Base-by-base conservation (phyloP, 2,113 vertebrate genomes). In the Rhagologus leucostigma region DNA sequence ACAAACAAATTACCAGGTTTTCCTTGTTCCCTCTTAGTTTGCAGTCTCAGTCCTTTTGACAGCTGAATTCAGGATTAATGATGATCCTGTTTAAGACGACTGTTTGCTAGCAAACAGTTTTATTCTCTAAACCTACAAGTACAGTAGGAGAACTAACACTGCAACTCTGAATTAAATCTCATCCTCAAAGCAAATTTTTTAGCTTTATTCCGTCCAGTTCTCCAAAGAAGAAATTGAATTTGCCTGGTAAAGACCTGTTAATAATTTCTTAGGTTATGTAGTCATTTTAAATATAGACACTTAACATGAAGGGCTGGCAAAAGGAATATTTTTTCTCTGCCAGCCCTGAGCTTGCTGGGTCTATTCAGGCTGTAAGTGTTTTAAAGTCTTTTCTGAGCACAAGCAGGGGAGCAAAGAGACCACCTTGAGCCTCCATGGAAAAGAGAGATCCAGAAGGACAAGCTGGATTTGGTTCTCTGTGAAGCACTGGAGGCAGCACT, bases 1-100 rank as follows among this genome's bases (percentile, higher is more conserved):
- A 91, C 74, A 74, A 95, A 96, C 64, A 96, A 85, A 97, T 96
- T 91, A 94, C 71, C 50, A 90, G 82, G 55, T 82, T 92, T 94
- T 88, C 65, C 91, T 86, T 88, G 80, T 94, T 95, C 71, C 65
- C 42, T 57, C 56, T 94, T 87, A 68, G 65, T 89, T 95, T 95
- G 44, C 62, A 86, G 8, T 89, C 84, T 94, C 81, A 84, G 81
- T 76, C 78, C 84, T 90, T 82, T 56, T 88, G 95, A 84, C 84
- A 88, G 84, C 81, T 84, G 63, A 76, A 91, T 95, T 88, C 70
- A 52, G 95, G 89, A 93, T 96, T 93, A 96, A 95, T 81, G 65
- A 89, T 87, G 35, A 94, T 87, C 87, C 91, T 87, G 32, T 83
- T 95, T 93, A 92, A 96, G 88, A 59, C 0, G 1, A 88, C 96